Evolutionary conservation across 2,797 vertebrate species (phyloP).

Genomic region (Ptychobarbus kaznakovi): DNA sequence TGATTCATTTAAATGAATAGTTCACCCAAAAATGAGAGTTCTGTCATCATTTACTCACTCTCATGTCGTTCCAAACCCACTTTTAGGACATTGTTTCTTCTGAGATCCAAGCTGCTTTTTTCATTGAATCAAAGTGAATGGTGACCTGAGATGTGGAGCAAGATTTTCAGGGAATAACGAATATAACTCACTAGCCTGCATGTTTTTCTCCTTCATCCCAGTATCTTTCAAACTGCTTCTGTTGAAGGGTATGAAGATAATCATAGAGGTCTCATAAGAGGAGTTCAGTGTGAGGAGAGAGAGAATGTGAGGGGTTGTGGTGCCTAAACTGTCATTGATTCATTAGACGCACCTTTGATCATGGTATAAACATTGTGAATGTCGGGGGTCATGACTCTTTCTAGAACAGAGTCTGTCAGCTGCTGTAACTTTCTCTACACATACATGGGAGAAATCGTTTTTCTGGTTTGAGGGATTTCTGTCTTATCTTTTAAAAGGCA

Average conservation of each 20-base stretch:
- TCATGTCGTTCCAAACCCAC: background rate
- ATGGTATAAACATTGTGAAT: background rate
- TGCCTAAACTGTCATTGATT: background rate
- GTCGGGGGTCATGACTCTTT: background rate
- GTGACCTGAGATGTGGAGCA: background rate
- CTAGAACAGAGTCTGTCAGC: background rate
- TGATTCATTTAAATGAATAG: slow-evolving; percentile 14
- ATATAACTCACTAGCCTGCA: background rate
- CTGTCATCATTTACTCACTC: slow-evolving; percentile 16
- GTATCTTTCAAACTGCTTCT: background rate
- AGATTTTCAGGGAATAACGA: background rate
- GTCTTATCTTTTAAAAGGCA: slow-evolving; percentile 20
- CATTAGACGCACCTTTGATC: background rate
- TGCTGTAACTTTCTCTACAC: background rate
- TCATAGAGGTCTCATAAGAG: background rate
- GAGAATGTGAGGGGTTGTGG: background rate
- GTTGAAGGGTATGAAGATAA: background rate
- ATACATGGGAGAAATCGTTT: background rate
- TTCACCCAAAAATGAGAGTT: background rate
- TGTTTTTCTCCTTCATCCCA: background rate
- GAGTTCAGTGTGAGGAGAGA: background rate
- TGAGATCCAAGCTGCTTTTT: background rate
- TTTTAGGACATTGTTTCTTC: background rate
- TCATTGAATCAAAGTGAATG: background rate
- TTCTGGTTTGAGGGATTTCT: slow-evolving; percentile 19